Evolutionary conservation across 2,888 invertebrate species (phyloP).

Genomic region (Gibbula magus): DNA sequence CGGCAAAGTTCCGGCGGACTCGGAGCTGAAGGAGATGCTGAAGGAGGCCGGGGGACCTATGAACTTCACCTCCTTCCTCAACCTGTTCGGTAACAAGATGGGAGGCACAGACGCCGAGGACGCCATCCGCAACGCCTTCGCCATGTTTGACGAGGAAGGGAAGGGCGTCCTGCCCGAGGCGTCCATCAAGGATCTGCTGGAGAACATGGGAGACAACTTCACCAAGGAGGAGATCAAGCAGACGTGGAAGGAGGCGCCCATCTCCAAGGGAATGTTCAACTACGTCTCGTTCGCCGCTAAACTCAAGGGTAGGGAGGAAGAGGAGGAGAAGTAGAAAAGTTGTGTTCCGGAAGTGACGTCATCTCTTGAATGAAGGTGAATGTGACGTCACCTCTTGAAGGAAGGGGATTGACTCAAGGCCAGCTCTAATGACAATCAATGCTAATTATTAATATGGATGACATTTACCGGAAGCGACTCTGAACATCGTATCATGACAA

Average conservation of each 20-base stretch:
- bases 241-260: constrained; percentile 25
- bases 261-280: constrained; percentile 19
- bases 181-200: constrained; percentile 73
- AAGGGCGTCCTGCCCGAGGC: constrained; percentile 75
- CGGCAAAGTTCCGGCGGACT: constrained; percentile 71
- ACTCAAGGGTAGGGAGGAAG: constrained; percentile 18
- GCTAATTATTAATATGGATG: no score
- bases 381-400: no score
- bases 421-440: no score
- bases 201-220: constrained; percentile 74
- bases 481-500: no score
- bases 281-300: constrained; percentile 14
- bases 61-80: constrained; percentile 74
- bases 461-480: no score
- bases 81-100: constrained; percentile 74
- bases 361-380: no score
- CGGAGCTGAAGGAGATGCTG: constrained; percentile 70
- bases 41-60: constrained; percentile 71
- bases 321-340: constrained; percentile 20
- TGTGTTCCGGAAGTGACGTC: not conserved
- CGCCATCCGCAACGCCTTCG: constrained; percentile 76
- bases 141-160: constrained; percentile 76
- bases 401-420: no score
- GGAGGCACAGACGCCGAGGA: constrained; percentile 77
- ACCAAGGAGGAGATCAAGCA: constrained; percentile 60